These are phyloP conservation scores for Dromiciops gliroides DNA, from an alignment of 2,113 vertebrate genomes.

Conservation along the genomic window DNA sequence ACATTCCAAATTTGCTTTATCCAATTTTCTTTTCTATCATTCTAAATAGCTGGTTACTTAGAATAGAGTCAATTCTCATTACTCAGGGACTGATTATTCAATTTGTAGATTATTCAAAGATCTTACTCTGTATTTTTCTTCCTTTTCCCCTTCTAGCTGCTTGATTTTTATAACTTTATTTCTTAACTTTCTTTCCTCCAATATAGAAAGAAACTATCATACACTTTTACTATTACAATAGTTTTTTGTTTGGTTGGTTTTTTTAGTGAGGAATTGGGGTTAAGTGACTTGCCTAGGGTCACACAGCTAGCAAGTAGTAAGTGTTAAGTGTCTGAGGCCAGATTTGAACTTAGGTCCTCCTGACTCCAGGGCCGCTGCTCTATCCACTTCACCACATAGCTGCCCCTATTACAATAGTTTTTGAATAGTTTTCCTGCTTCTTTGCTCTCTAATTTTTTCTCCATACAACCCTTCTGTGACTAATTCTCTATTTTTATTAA, in stretches of 20 bases:
- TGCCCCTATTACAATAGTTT: not conserved
- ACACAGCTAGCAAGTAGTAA: too few relatives aligned
- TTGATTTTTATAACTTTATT: not conserved
- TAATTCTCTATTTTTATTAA: not conserved
- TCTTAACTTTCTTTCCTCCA: not conserved
- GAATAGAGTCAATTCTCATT: not conserved
- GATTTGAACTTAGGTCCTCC: too few relatives aligned
- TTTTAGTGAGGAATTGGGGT: too few relatives aligned
- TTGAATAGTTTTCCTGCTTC: not conserved
- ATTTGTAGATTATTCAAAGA: slow-evolving; percentile 15
- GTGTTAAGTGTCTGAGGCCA: too few relatives aligned
- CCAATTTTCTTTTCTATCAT: not conserved
- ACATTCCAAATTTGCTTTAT: not conserved
- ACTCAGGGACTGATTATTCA: not conserved
- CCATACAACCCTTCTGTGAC: not conserved
- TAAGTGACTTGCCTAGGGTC: too few relatives aligned
- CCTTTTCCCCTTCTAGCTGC: not conserved
- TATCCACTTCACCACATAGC: too few relatives aligned
- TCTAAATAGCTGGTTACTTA: not conserved
- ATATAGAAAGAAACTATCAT: not conserved
- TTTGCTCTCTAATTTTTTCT: not conserved
- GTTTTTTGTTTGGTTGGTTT: too few relatives aligned
- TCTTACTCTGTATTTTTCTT: not conserved
- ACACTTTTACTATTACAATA: not conserved
- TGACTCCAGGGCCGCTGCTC: too few relatives aligned